A percentile compares a stretch with the other conserved stretches of the same genome.
phyloP scores from a whole-genome alignment of 2,113 vertebrate genomes.

The Nibea albiflora region DNA sequence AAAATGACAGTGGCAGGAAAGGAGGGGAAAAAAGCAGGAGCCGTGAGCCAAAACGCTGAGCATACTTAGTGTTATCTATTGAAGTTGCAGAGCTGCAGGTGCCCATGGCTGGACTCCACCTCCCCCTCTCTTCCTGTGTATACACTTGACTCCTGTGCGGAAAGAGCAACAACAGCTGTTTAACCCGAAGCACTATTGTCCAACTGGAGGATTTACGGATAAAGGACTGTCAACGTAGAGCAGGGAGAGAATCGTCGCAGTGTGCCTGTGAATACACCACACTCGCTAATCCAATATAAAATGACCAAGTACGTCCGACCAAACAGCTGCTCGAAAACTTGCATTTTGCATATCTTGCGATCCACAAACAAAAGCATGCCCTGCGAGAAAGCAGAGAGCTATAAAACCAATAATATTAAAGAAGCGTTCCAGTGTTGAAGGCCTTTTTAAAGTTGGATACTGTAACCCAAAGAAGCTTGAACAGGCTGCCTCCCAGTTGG shows the following conservation, averaged over 20 bases:
- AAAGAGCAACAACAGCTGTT: conserved; percentile 77
- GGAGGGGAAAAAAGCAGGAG: conserved; percentile 5
- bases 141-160: conserved; percentile 56
- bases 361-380: conserved; percentile 47
- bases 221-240: conserved; percentile 57
- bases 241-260: conserved; percentile 26
- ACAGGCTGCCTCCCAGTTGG: conserved; percentile 54
- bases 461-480: conserved; percentile 42
- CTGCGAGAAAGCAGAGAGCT: conserved; percentile 43
- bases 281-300: conserved; percentile 31
- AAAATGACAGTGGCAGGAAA: conserved; percentile 73
- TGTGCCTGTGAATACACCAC: conserved; percentile 9
- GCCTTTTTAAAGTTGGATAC: conserved; percentile 31
- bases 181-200: conserved; percentile 73
- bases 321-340: conserved; percentile 61
- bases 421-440: conserved; percentile 19
- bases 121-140: conserved; percentile 63
- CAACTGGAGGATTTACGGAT: conserved; percentile 69
- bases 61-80: conserved; percentile 60
- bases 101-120: conserved; percentile 54
- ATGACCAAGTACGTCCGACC: conserved; percentile 7
- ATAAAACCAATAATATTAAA: conserved; percentile 51
- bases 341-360: conserved; percentile 50
- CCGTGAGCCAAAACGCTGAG: conserved; percentile 45
- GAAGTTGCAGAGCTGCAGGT: conserved; percentile 68